A percentile compares a stretch with the other conserved stretches of the same genome.
These are phyloP conservation scores for Phyllotis vaccarum DNA, from an alignment of 2,797 vertebrate species.

Conservation along the genomic window DNA sequence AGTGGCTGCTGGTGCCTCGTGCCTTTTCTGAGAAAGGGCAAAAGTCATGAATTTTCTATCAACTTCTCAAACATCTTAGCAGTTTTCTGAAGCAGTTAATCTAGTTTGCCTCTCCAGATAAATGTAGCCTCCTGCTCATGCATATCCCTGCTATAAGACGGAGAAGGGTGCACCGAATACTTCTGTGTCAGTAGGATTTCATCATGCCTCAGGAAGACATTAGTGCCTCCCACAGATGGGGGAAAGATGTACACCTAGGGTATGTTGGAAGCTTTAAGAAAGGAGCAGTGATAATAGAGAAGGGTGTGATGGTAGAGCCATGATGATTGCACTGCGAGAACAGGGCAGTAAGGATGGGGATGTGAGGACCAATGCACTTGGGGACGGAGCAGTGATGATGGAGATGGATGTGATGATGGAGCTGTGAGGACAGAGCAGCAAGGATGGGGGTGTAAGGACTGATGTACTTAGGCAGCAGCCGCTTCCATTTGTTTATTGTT, in stretches of 20 bases:
- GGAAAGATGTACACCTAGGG: background rate
- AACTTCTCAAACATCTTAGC: background rate
- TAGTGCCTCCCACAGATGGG: background rate
- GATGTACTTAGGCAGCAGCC: background rate
- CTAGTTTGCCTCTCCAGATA: background rate
- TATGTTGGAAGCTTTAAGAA: background rate
- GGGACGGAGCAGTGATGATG: background rate
- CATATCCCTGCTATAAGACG: background rate
- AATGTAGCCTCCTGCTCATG: background rate
- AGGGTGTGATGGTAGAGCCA: background rate
- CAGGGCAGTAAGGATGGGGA: background rate
- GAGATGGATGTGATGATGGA: background rate
- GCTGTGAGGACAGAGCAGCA: background rate
- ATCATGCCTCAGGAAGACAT: background rate
- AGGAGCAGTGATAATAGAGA: background rate
- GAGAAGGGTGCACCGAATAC: background rate
- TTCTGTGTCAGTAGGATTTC: background rate
- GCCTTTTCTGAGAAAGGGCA: conserved; percentile 28
- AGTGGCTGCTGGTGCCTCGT: background rate
- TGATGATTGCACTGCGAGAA: too few relatives aligned
- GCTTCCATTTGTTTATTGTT: background rate
- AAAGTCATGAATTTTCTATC: background rate
- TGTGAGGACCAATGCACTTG: background rate
- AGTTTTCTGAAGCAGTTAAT: background rate
- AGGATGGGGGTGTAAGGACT: too few relatives aligned